Evolutionary conservation across 2,113 vertebrate species (phyloP).

Genomic region (Gavialis gangeticus): DNA sequence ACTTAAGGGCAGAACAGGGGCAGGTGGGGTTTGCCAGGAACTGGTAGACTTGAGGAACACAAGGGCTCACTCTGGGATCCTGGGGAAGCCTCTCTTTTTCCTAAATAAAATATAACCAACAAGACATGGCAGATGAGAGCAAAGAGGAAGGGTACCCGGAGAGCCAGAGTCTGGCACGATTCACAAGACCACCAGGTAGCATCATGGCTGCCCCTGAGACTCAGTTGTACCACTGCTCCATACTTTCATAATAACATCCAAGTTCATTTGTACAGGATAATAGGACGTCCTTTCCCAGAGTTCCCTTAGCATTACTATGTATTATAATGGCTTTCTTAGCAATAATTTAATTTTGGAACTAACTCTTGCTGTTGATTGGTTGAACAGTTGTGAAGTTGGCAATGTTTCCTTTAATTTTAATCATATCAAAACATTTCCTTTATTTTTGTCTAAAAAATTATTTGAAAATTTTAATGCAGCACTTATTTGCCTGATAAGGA

Average conservation of each 20-base stretch:
- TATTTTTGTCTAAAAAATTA: not conserved
- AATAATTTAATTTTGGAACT: not conserved
- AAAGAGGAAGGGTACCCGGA: no score
- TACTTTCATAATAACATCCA: not conserved
- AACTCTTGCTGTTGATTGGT: not conserved
- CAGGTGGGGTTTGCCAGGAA: no score
- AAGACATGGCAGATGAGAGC: no score
- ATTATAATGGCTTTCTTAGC: not conserved
- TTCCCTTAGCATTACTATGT: not conserved
- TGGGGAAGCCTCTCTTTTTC: no score
- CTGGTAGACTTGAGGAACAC: no score
- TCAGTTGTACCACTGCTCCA: no score
- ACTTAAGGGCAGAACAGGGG: no score
- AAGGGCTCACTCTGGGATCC: no score
- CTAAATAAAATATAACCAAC: no score
- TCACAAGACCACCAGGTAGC: no score
- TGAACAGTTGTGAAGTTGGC: not conserved
- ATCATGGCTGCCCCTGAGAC: no score
- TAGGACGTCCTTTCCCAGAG: not conserved
- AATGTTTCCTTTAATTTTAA: not conserved
- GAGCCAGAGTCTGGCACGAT: no score
- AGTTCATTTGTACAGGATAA: not conserved
- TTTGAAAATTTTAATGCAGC: not conserved
- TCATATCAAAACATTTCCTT: not conserved
- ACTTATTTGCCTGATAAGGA: not conserved